Evolutionary conservation across 2,113 vertebrate genomes (phyloP).

Genomic region (Sebastes fasciatus): DNA sequence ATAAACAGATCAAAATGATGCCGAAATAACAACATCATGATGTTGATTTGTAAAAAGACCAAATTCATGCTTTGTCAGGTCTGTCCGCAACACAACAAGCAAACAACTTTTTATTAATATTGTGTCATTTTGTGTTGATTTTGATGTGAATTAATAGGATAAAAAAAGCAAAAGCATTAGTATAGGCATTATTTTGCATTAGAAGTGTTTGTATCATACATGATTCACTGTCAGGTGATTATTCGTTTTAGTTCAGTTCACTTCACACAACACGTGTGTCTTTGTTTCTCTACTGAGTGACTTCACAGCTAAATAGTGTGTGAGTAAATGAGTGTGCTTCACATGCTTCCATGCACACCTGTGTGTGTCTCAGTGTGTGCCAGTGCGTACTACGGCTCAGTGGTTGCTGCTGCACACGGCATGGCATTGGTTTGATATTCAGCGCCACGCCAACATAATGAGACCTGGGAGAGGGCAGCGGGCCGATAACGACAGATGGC

Average conservation of each 20-base stretch:
- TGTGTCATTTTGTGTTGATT: too few relatives aligned
- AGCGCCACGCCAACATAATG: constrained; percentile 54
- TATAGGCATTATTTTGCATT: background rate
- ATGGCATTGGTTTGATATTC: constrained; percentile 61
- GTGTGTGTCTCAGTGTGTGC: constrained; percentile 12
- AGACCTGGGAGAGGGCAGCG: constrained; percentile 54
- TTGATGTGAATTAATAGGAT: too few relatives aligned
- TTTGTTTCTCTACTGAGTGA: background rate
- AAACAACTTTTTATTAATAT: too few relatives aligned
- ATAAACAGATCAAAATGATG: too few relatives aligned
- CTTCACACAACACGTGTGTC: background rate
- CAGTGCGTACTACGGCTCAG: constrained; percentile 10
- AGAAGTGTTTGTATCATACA: background rate
- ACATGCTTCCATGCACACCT: constrained; percentile 24
- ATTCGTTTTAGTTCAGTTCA: background rate
- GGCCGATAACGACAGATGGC: constrained; percentile 58
- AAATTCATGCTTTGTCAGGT: too few relatives aligned
- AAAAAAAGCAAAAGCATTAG: too few relatives aligned
- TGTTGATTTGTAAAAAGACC: too few relatives aligned
- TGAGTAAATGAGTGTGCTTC: constrained; percentile 2
- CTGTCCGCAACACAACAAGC: too few relatives aligned
- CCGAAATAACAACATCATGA: too few relatives aligned
- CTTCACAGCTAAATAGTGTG: constrained; percentile 5
- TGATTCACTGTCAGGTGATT: background rate
- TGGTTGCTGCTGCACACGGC: constrained; percentile 33